Evolutionary conservation across 2,888 invertebrate genomes (phyloP), one percentile per base, ranked within the genome.

Genomic region (Cremastinae sp.): DNA sequence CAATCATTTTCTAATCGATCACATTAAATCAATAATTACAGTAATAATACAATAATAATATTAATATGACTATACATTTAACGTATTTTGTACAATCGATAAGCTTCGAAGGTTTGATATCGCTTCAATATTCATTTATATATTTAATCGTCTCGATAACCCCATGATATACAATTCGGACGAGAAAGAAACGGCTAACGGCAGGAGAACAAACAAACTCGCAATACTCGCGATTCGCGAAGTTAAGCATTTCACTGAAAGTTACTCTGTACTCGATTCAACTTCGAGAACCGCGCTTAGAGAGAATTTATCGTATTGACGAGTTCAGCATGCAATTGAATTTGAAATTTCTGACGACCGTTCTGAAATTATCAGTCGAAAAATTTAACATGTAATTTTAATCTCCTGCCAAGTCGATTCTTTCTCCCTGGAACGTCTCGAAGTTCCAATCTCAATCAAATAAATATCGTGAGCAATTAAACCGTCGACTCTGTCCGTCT

Each of bases 61-160:
- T 80, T 80, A 71, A 79, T 83, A 80, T 80, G 78, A 58, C 82
- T 86, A 86, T 84, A 85, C 83, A 85, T 84, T 84, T 85, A 85
- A 85, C 80, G 80, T 87, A 85, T 83, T 87, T 87, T 87, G 86
- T 87, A 87, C 87, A 87, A 82, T 85, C 71, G 80, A 82, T 86
- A 87, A 85, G 85, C 84, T 87, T 87, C 85, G 76, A 83, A 84
- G 85, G 79, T 83, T 81, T 74, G 79, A 84, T 75, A 83, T 79
- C 80, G 77, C 78, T 81, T 79, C 76, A 78, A 79, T 80, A 79
- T 80, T 78, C 55, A 45, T 81, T 80, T 65, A 71, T 39, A 75
- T 79, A 74, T 71, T 81, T 73, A 53, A 70, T 80, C 74, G 62
- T 80, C 51, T 61, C 37, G 20, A 62, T 74, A 73, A 74, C 10